Conservation (phyloP, 2,888 invertebrate species). For the Netelia fuscicornis region DNA sequence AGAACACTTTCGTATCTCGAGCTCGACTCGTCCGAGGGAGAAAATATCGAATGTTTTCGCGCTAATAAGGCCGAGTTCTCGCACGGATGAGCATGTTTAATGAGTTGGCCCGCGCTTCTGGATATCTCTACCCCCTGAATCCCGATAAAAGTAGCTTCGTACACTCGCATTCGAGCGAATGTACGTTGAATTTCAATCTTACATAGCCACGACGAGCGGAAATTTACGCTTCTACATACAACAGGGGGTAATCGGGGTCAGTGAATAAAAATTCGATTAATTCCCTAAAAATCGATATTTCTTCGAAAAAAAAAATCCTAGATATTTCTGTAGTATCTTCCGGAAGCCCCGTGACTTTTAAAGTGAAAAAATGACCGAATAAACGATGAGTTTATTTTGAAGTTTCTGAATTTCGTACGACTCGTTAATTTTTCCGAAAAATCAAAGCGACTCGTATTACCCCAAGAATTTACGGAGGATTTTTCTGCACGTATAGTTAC, state of each 20-base stretch:
- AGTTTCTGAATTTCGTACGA: background rate
- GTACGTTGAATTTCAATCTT: no score
- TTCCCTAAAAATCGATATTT: no score
- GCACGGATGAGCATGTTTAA: constrained; percentile 58
- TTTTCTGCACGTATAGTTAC: background rate
- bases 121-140: constrained; percentile 29
- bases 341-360: no score
- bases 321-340: no score
- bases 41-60: constrained; percentile 54
- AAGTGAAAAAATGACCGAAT: no score
- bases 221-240: no score
- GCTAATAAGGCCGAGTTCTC: constrained; percentile 52
- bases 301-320: no score
- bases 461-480: background rate
- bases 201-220: no score
- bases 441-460: background rate
- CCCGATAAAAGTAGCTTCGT: background rate
- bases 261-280: no score
- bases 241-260: no score
- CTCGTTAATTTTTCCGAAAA: background rate
- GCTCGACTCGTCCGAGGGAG: background rate
- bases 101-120: constrained; percentile 35
- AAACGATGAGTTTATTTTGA: no score
- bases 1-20: constrained; percentile 10
- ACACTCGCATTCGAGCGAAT: no score